Base-by-base conservation (phyloP, 2,797 vertebrate species). In the Amphiprion clarkii region DNA sequence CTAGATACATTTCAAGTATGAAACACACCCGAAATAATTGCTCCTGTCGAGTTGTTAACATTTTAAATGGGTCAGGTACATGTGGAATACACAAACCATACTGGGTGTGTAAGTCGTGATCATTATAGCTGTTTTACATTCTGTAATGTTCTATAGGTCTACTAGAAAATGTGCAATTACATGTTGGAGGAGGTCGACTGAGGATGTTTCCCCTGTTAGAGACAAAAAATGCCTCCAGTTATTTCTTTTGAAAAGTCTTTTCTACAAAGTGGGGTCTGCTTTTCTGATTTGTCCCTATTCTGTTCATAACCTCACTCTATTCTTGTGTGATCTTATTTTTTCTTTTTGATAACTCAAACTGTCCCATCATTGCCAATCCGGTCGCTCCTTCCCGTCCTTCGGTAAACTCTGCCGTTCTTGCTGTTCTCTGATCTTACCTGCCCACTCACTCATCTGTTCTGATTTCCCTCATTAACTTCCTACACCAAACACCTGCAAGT, bases 1-100 rank as follows among this genome's bases (percentile, higher is more conserved):
- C 63, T 9, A 55, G 57, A 80, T 74, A 13, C 61, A 67, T 77
- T 76, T 72, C 7, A 71, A 83, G 64, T n/a, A 59, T 66, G 31
- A 51, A 70, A 63, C 10, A 9, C 49, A 63, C 70, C 48, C 1
- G 2, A 74, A 74, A 67, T 67, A 25, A 74, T 67, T 57, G 42
- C 29, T 44, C 13, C 31, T 51, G 46, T 29, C 54, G 59, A 48
- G 74, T 31, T 71, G 57, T 62, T 63, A 31, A 8, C 25, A 25
- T 63, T 76, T 74, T 39, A 81, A 36, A 72, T 77, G 49, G 57
- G 40, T 60, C 21, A 68, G 23, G 19, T 64, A 74, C 8, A 0
- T 36, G 42, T 56, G 56, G 67, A 71, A 72, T 71, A 61, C 49
- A 67, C 25, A 71, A 60, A 33, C 19, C 40, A 40, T n/a, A 52